Percentiles rank a stretch among this genome's conserved stretches.
Evolutionary conservation across 2,888 invertebrate species (phyloP).

Genomic region (Oligia fasciuncula): DNA sequence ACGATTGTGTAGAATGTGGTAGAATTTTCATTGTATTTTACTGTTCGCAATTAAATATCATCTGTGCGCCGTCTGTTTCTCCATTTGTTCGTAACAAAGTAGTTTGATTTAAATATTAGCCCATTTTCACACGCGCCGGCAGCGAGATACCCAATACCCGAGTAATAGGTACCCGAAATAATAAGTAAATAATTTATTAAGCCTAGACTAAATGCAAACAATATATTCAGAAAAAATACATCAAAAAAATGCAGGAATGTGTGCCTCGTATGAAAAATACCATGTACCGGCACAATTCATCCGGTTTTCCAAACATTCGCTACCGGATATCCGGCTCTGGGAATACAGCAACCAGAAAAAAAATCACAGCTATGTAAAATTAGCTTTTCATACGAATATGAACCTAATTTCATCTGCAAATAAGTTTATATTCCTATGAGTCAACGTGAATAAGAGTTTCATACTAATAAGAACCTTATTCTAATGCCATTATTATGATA

Average conservation of each 20-base stretch:
- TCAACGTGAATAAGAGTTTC: background rate
- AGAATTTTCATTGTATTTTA: constrained; percentile 45
- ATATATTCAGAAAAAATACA: too few relatives aligned
- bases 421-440: background rate
- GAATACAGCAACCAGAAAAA: background rate
- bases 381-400: background rate
- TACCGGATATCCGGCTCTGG: too few relatives aligned
- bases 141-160: background rate
- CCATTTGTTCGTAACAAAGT: background rate
- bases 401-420: too few relatives aligned
- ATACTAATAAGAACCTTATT: background rate
- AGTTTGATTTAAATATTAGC: background rate
- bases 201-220: too few relatives aligned
- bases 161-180: background rate
- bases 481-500: background rate
- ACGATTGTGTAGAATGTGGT: constrained; percentile 37
- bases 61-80: constrained; percentile 47
- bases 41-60: constrained; percentile 34
- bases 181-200: background rate
- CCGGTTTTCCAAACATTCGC: background rate
- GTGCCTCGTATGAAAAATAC: background rate
- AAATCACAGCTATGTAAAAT: background rate
- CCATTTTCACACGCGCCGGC: background rate
- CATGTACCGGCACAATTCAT: background rate
- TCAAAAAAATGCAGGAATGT: too few relatives aligned